Evolutionary conservation across 2,797 vertebrate genomes (phyloP).

Genomic region (Macropus fuliginosus): DNA sequence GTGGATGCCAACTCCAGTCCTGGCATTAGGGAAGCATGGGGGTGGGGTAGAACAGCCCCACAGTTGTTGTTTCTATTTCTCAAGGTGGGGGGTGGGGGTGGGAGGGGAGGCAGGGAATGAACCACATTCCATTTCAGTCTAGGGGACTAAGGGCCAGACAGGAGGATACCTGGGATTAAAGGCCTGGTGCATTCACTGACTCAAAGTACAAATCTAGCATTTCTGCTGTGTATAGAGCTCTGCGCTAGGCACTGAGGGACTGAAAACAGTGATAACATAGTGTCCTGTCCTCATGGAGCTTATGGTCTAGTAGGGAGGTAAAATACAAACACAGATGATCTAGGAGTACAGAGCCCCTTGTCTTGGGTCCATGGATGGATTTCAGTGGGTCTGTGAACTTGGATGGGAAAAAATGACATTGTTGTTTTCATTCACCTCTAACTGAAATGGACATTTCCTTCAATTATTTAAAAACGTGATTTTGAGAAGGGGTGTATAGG

Average conservation of each 20-base stretch:
- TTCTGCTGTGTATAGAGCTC: not conserved
- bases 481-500: not conserved
- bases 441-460: not conserved
- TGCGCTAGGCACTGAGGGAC: not conserved
- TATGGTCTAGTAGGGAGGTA: not conserved
- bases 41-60: not conserved
- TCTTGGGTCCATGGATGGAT: not conserved
- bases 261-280: not conserved
- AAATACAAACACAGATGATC: not conserved
- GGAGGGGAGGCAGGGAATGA: not conserved
- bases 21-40: slow-evolving; percentile 26
- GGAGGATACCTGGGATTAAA: not conserved
- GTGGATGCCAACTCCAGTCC: not conserved
- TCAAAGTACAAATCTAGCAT: not conserved
- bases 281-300: not conserved
- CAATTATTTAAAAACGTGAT: not conserved
- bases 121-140: slow-evolving; percentile 11
- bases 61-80: slow-evolving; percentile 39
- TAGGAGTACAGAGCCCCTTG: not conserved
- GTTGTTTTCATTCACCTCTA: not conserved
- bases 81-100: not conserved
- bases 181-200: slow-evolving; percentile 18
- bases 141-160: slow-evolving; percentile 10
- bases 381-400: not conserved
- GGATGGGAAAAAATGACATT: not conserved